These are phyloP conservation scores for Sarcophaga rosellei DNA, from an alignment of 2,888 invertebrate genomes.

Conservation along the genomic window DNA sequence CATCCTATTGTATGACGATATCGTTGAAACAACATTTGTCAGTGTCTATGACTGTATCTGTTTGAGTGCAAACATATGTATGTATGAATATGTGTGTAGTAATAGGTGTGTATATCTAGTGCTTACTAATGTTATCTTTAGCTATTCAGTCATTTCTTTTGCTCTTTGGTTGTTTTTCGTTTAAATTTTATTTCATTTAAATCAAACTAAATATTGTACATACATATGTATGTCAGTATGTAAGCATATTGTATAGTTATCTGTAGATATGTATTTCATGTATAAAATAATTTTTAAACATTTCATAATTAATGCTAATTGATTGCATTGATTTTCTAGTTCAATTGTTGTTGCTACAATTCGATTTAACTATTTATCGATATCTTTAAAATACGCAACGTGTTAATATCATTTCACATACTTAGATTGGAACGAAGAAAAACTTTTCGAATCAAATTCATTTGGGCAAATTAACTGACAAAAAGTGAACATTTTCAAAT, in stretches of 20 bases:
- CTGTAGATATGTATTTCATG: neutral
- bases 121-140: conserved; percentile 31
- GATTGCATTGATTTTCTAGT: conserved; percentile 76
- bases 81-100: neutral
- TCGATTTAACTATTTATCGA: conserved; percentile 37
- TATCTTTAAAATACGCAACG: conserved; percentile 18
- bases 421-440: neutral
- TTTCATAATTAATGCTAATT: conserved; percentile 79
- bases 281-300: conserved; percentile 44
- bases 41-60: too few relatives aligned
- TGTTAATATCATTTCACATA: neutral
- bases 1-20: conserved; percentile 64
- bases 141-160: conserved; percentile 37
- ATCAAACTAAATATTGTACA: conserved; percentile 22
- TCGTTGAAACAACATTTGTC: neutral
- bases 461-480: neutral
- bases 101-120: neutral
- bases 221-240: neutral
- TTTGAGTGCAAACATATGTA: neutral
- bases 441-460: neutral
- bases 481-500: neutral
- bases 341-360: conserved; percentile 72
- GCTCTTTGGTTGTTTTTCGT: neutral
- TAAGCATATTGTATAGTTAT: neutral
- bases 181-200: conserved; percentile 16